Base-by-base conservation (phyloP, 2,113 vertebrate species). In the Clarias gariepinus region DNA sequence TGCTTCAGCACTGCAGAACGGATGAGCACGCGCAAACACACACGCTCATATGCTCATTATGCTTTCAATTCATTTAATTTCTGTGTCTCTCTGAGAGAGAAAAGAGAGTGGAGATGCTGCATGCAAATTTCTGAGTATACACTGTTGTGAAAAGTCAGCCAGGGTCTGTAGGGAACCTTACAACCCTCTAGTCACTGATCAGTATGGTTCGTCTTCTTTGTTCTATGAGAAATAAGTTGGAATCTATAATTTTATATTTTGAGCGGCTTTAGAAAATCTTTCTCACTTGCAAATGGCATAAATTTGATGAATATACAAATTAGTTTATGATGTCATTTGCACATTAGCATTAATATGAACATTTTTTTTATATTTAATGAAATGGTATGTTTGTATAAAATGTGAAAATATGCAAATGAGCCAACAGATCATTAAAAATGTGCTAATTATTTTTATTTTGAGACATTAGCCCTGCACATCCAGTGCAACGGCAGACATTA, bases 1-100 rank as follows among this genome's bases (percentile, higher is more conserved):
- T 60, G n/a, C 84, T 68, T 61, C 60, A 68, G 73, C 41, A 58
- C 71, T 64, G 83, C 83, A 64, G 77, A 81, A 86, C 73, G 78
- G 55, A 61, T 86, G 77, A 86, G 55, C 8, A 0, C 63, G 13
- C 60, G 57, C 21, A 25, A 52, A 55, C 66, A 73, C 53, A 30
- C 52, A 9, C 55, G 36, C 66, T 60, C 53, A 30, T n/a, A 58
- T 47, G 47, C 76, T 68, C 76, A 66, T 68, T 79, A 53, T 30
- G 33, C 77, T 52, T 55, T 47, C 25, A 19, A 60, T 73, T 86
- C 36, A 21, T 86, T 53, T 86, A 30, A 66, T 80, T 86, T 81
- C 60, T 60, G 68, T 15, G 18, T n/a, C 16, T 57, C 47, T 36
- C 64, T 15, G 82, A 11, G 71, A 12, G 71, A 53, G 21, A 9